Conservation (phyloP, 2,888 invertebrate species). For the Orthonychiurus folsomi region DNA sequence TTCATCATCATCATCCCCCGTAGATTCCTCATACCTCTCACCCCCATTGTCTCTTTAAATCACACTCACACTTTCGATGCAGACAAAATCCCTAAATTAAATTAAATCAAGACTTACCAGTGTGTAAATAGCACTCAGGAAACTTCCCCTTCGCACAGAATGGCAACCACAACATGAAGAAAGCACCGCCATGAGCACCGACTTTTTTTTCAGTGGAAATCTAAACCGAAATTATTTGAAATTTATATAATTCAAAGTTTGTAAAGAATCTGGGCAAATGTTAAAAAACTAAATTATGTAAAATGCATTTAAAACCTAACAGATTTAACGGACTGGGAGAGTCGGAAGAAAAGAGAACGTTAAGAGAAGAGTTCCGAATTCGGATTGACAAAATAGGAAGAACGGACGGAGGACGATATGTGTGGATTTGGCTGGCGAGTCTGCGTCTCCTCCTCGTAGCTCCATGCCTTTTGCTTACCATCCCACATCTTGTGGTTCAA, state of each 20-base stretch:
- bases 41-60: neutral
- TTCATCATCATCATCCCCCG: neutral
- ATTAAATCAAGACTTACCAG: constrained; percentile 50
- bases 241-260: no score
- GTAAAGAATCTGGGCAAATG: no score
- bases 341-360: no score
- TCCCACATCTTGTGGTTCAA: neutral
- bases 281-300: no score
- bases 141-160: constrained; percentile 63
- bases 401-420: neutral
- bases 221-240: no score
- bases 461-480: neutral
- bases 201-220: no score
- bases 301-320: no score
- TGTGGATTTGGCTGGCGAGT: neutral
- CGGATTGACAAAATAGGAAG: neutral
- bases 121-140: constrained; percentile 62
- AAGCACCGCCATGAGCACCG: constrained; percentile 56
- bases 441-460: neutral
- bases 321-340: no score
- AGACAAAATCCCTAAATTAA: no score
- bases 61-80: neutral
- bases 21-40: no score
- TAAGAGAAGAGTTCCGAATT: neutral
- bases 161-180: constrained; percentile 70